phyloP scores from a whole-genome alignment of 2,113 vertebrate genomes.

The Sapayoa aenigma region DNA sequence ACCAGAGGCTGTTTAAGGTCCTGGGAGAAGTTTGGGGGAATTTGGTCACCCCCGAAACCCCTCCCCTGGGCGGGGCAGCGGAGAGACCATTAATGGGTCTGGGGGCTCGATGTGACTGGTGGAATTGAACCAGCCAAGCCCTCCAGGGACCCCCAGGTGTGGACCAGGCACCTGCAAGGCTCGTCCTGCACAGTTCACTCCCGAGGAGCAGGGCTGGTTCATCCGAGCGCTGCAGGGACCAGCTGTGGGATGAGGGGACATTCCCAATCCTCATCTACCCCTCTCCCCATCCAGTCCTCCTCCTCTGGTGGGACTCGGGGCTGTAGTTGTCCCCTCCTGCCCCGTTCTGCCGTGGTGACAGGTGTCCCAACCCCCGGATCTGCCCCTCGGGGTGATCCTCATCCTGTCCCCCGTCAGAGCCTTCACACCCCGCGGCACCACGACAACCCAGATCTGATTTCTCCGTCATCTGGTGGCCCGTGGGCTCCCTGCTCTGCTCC shows the following conservation, averaged over 20 bases:
- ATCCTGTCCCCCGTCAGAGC: neutral
- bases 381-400: neutral
- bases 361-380: neutral
- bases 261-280: neutral
- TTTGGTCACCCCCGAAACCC: neutral
- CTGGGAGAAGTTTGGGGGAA: neutral
- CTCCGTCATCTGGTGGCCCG: neutral
- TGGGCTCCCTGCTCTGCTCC: neutral
- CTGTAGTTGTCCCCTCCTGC: neutral
- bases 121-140: neutral
- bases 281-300: neutral
- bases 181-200: rapidly evolving
- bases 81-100: neutral
- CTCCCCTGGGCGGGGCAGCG: rapidly evolving
- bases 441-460: neutral
- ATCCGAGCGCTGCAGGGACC: neutral
- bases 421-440: neutral
- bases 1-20: rapidly evolving
- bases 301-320: neutral
- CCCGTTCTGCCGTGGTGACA: neutral
- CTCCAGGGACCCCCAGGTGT: neutral
- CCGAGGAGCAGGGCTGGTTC: neutral
- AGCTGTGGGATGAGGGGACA: no score
- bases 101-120: neutral
- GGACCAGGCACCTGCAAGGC: neutral